Percentiles rank a stretch among this genome's conserved stretches.
phyloP scores from a whole-genome alignment of 2,888 invertebrate genomes.

The Catocala sponsa region DNA sequence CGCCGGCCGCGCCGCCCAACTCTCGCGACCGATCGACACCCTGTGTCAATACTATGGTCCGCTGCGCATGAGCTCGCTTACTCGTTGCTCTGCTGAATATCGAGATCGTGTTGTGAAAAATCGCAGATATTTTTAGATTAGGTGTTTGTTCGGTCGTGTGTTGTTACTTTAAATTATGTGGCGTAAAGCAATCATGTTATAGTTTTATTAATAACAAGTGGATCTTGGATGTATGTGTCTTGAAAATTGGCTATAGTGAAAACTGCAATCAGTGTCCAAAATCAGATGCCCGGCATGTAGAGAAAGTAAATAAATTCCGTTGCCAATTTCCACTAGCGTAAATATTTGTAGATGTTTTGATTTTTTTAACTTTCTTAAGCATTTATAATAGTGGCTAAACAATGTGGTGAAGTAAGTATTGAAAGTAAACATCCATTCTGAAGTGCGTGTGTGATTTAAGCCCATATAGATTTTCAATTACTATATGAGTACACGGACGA shows the following conservation, averaged over 20 bases:
- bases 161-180: constrained; percentile 52
- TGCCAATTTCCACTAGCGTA: constrained; percentile 62
- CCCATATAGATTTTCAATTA: constrained; percentile 8
- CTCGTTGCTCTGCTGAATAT: constrained; percentile 72
- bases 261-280: constrained; percentile 57
- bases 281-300: constrained; percentile 54
- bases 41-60: constrained; percentile 73
- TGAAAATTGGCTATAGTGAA: constrained; percentile 44
- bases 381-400: constrained; percentile 49
- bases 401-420: constrained; percentile 46
- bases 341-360: constrained; percentile 63
- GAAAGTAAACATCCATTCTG: not conserved
- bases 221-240: constrained; percentile 18
- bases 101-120: constrained; percentile 73
- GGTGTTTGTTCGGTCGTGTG: constrained; percentile 59
- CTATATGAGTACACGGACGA: constrained; percentile 19
- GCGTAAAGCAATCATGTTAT: constrained; percentile 23
- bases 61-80: constrained; percentile 69
- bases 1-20: constrained; percentile 69
- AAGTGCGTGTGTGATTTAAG: constrained; percentile 6
- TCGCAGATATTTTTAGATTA: constrained; percentile 66
- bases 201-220: constrained; percentile 11
- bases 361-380: constrained; percentile 65
- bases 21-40: constrained; percentile 66
- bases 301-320: constrained; percentile 73